A percentile compares a stretch with the other conserved stretches of the same genome.
phyloP scores from a whole-genome alignment of 2,888 invertebrate genomes.

The Drosophila tanythrix region DNA sequence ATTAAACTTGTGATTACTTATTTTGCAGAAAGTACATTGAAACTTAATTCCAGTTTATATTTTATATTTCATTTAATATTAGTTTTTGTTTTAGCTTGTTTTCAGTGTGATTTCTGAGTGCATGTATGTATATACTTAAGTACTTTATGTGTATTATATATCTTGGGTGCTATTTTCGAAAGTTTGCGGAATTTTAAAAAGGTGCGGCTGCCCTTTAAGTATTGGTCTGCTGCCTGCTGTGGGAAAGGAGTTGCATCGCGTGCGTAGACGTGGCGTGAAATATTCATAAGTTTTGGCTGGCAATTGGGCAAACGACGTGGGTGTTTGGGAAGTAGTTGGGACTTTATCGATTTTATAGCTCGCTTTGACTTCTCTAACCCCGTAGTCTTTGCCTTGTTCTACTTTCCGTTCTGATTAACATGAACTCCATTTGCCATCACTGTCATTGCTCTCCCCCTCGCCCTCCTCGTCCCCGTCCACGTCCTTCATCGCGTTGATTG shows the following conservation, averaged over 20 bases:
- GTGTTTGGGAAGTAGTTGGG: not conserved
- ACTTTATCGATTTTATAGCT: conserved; percentile 59
- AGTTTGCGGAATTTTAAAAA: conserved; percentile 38
- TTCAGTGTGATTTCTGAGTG: not conserved
- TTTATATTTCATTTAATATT: not conserved
- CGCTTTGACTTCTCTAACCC: not conserved
- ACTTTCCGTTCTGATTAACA: conserved; percentile 6
- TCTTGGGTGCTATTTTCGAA: conserved; percentile 7
- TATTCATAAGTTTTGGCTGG: conserved; percentile 44
- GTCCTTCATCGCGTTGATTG: conserved; percentile 13
- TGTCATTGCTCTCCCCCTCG: not conserved
- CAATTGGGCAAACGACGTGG: conserved; percentile 32
- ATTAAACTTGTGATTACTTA: not conserved
- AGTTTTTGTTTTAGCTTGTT: not conserved
- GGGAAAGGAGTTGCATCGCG: conserved; percentile 59
- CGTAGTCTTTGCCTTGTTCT: not conserved
- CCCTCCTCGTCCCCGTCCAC: too few relatives aligned
- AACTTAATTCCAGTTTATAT: not conserved
- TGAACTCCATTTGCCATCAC: conserved; percentile 32
- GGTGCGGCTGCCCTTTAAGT: conserved; percentile 57
- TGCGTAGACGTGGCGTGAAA: conserved; percentile 54
- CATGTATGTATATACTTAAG: not conserved
- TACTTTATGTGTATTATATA: not conserved
- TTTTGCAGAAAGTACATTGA: not conserved
- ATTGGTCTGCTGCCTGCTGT: conserved; percentile 20